A percentile compares a stretch with the other conserved stretches of the same genome.
Conservation (phyloP, 1,140 invertebrate genomes). For the Hetaerina americana region DNA sequence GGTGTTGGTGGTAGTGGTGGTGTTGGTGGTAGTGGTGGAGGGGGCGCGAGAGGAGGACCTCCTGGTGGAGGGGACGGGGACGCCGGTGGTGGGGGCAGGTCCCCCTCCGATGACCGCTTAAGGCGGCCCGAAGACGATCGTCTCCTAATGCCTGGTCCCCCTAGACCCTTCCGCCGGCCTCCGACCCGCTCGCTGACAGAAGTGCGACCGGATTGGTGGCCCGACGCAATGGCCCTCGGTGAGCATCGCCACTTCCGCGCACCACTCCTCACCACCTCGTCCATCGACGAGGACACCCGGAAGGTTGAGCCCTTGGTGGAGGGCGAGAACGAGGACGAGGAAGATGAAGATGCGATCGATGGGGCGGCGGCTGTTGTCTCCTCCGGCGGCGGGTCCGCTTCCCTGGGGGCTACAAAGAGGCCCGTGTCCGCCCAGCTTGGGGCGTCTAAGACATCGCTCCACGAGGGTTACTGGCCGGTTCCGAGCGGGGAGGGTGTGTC, state of each 20-base stretch:
- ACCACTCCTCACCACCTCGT: neutral
- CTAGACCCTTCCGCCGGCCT: conserved; percentile 20
- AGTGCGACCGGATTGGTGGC: conserved; percentile 34
- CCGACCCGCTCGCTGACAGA: conserved; percentile 49
- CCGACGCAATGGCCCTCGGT: neutral
- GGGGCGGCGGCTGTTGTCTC: neutral
- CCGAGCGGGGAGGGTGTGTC: too few species aligned
- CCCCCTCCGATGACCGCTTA: neutral
- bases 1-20: neutral
- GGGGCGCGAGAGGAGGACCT: too few species aligned
- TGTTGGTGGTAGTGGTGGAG: conserved; percentile 39
- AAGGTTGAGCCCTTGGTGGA: neutral
- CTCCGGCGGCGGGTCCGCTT: neutral
- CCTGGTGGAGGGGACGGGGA: neutral
- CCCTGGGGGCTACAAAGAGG: too few species aligned
- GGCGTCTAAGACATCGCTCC: neutral
- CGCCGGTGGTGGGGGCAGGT: neutral
- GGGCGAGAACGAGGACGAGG: neutral
- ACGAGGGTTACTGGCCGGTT: neutral
- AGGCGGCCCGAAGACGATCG: neutral
- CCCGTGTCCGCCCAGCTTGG: neutral
- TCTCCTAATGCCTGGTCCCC: conserved; percentile 16
- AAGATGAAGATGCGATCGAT: neutral
- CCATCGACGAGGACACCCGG: neutral
- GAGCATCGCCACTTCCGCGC: neutral